Conservation (phyloP, 2,113 vertebrate species). For the Nyctibius bracteatus region DNA sequence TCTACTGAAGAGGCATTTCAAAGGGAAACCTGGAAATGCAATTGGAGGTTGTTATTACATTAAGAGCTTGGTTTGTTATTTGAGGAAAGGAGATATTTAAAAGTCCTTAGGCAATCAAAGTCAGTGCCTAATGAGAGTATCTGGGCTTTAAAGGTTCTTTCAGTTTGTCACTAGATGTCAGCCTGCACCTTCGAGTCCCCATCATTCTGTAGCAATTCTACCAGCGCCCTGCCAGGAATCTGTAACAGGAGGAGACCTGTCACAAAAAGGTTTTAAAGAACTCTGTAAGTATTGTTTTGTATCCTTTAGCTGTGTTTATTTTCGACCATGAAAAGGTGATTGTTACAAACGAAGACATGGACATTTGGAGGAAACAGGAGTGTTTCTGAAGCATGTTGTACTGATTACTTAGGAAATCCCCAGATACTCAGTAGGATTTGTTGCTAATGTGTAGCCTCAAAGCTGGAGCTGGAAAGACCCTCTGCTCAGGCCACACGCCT, state of each 20-base stretch:
- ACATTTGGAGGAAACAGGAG: neutral
- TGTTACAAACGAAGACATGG: neutral
- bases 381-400: fast-evolving
- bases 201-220: too few relatives aligned
- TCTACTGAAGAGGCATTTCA: neutral
- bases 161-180: slow-evolving; percentile 55
- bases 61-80: neutral
- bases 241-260: fast-evolving
- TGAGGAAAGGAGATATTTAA: neutral
- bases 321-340: neutral
- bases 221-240: neutral
- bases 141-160: neutral
- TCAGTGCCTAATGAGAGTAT: neutral
- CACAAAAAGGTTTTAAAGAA: neutral
- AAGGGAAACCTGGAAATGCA: neutral
- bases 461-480: neutral
- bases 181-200: neutral
- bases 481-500: neutral
- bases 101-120: neutral
- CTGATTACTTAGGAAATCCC: neutral
- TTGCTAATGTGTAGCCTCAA: neutral
- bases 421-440: fast-evolving
- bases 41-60: neutral
- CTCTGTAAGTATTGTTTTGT: neutral
- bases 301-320: slow-evolving; percentile 26